Conservation (phyloP, 2,888 invertebrate species). For the Meta bourneti region DNA sequence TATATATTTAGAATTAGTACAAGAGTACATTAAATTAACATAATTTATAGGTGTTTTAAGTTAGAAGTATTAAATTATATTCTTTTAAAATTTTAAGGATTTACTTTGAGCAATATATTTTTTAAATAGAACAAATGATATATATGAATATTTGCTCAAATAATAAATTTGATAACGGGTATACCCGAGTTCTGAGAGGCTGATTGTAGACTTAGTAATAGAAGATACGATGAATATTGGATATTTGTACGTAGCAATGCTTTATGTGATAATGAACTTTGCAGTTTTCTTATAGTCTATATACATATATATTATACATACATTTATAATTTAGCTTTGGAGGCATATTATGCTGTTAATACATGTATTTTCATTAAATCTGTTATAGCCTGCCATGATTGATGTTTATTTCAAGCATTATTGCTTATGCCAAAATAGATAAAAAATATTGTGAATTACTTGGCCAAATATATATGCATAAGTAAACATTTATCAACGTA, state of each 20-base stretch:
- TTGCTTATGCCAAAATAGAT: slow-evolving; percentile 52
- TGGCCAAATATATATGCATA: slow-evolving; percentile 69
- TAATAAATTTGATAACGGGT: slow-evolving; percentile 16
- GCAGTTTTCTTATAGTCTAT: slow-evolving; percentile 64
- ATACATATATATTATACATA: slow-evolving; percentile 49
- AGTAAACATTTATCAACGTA: slow-evolving; percentile 50
- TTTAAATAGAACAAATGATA: slow-evolving; percentile 8
- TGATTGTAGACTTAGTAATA: slow-evolving; percentile 9
- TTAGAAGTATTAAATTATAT: neutral
- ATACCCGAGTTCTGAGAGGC: slow-evolving; percentile 58
- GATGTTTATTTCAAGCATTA: slow-evolving; percentile 44
- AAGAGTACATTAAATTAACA: too few species aligned
- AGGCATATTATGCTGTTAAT: slow-evolving; percentile 56
- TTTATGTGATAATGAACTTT: slow-evolving; percentile 64
- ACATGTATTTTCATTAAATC: slow-evolving; percentile 43
- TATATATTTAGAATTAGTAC: too few species aligned
- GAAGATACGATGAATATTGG: slow-evolving; percentile 33
- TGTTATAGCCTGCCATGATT: slow-evolving; percentile 69
- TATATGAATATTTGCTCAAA: slow-evolving; percentile 42
- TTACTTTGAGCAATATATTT: neutral
- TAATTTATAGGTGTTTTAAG: too few species aligned
- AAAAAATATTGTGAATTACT: slow-evolving; percentile 63
- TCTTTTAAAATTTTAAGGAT: neutral
- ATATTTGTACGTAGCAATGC: slow-evolving; percentile 41
- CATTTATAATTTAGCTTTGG: slow-evolving; percentile 56